phyloP scores from a whole-genome alignment of 2,797 vertebrate species.

The Vespertilio murinus region DNA sequence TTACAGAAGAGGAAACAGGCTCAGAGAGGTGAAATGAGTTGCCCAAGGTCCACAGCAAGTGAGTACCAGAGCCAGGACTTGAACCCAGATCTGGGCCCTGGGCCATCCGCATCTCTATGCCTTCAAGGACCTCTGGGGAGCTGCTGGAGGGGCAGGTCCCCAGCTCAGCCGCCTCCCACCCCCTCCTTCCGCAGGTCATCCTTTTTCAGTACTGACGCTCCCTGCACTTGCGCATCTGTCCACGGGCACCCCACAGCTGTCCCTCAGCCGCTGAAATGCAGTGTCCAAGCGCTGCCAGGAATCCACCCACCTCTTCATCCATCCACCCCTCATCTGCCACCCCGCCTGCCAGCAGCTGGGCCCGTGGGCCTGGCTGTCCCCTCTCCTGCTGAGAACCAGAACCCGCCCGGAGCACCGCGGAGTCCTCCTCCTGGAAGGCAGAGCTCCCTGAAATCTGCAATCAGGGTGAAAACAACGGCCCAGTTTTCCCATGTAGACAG shows the following conservation, averaged over 20 bases:
- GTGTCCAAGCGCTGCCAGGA: slow-evolving; percentile 71
- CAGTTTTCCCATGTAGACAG: slow-evolving; percentile 58
- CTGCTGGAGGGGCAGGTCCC: not conserved
- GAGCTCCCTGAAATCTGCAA: slow-evolving; percentile 78
- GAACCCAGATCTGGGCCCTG: slow-evolving; percentile 64
- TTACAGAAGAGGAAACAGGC: slow-evolving; percentile 73
- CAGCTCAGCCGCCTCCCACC: not conserved
- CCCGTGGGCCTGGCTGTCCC: slow-evolving; percentile 56
- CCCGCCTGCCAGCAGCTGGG: slow-evolving; percentile 68
- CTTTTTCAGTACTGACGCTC: slow-evolving; percentile 94
- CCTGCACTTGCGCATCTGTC: slow-evolving; percentile 89
- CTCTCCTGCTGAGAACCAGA: slow-evolving; percentile 76
- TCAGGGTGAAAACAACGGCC: slow-evolving; percentile 66
- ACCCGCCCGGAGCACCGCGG: slow-evolving; percentile 70
- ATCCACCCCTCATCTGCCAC: slow-evolving; percentile 57
- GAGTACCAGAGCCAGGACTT: slow-evolving; percentile 66
- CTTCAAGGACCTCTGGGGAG: not conserved
- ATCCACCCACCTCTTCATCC: slow-evolving; percentile 62
- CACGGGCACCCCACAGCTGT: slow-evolving; percentile 89
- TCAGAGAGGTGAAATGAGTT: slow-evolving; percentile 51
- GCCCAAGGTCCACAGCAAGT: slow-evolving; percentile 55
- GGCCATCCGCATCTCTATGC: not conserved
- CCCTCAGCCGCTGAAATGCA: slow-evolving; percentile 88
- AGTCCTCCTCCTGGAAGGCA: slow-evolving; percentile 68
- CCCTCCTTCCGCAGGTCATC: slow-evolving; percentile 89